Evolutionary conservation across 2,113 vertebrate genomes (phyloP).

Genomic region (Apodemus sylvaticus): DNA sequence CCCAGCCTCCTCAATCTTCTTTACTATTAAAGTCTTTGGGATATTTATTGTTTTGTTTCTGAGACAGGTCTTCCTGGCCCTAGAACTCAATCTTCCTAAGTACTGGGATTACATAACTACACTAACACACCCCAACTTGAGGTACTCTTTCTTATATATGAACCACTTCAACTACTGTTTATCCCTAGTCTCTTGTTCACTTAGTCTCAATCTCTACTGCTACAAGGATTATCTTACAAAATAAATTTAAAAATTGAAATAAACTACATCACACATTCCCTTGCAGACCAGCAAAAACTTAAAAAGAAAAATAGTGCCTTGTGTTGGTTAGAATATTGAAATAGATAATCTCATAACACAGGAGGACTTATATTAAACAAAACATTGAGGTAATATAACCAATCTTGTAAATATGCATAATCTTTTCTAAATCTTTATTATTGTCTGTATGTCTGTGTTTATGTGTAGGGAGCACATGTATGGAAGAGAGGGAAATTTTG

Average conservation of each 20-base stretch:
- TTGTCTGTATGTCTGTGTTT: background rate
- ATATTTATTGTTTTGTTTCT: background rate
- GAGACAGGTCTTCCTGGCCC: background rate
- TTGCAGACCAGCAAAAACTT: conserved; percentile 8
- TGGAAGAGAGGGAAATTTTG: background rate
- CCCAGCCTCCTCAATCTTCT: background rate
- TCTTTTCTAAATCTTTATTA: background rate
- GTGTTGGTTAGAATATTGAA: conserved; percentile 2
- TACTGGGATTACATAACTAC: background rate
- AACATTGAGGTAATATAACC: conserved; percentile 12
- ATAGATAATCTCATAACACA: conserved; percentile 29
- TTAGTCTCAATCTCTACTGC: conserved; percentile 26
- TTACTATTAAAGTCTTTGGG: conserved; percentile 2
- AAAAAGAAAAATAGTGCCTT: conserved; percentile 36
- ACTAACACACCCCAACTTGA: background rate
- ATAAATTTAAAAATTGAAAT: conserved; percentile 59
- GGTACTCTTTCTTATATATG: background rate
- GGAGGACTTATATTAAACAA: conserved; percentile 17
- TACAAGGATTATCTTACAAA: conserved; percentile 50
- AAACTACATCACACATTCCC: background rate
- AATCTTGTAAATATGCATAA: background rate
- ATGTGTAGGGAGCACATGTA: background rate
- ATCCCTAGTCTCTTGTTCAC: background rate
- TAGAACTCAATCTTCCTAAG: background rate
- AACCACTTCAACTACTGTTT: conserved; percentile 43